A percentile compares a stretch with the other conserved stretches of the same genome.
phyloP scores from a whole-genome alignment of 2,888 invertebrate genomes.

The Lissocephala sabroskyi region DNA sequence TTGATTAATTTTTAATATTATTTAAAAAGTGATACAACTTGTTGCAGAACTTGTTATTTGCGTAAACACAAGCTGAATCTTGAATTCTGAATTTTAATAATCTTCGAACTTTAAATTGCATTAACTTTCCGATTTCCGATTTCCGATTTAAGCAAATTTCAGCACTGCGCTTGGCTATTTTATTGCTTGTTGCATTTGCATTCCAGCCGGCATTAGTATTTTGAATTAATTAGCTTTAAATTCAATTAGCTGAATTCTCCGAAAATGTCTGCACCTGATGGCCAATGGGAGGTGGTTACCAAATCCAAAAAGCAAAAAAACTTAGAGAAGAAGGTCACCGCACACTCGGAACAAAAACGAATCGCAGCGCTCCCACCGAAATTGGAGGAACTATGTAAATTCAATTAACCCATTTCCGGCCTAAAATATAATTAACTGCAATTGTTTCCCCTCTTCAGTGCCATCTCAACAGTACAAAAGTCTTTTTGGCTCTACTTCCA shows the following conservation, averaged over 20 bases:
- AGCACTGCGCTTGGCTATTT: too few relatives aligned
- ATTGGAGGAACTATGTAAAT: constrained; percentile 83
- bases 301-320: constrained; percentile 77
- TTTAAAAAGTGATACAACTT: too few relatives aligned
- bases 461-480: constrained; percentile 80
- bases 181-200: background rate
- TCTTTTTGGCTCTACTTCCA: constrained; percentile 69
- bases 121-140: too few relatives aligned
- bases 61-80: too few relatives aligned
- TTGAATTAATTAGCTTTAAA: background rate
- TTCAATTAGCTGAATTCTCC: background rate
- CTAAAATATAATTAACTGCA: background rate
- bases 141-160: too few relatives aligned
- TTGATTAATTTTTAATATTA: too few relatives aligned
- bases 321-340: constrained; percentile 72
- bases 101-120: too few relatives aligned
- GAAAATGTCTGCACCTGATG: background rate
- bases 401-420: too few relatives aligned
- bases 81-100: too few relatives aligned
- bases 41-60: too few relatives aligned
- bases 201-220: background rate
- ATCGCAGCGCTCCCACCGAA: constrained; percentile 77
- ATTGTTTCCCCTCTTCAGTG: constrained; percentile 73
- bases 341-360: constrained; percentile 74
- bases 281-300: constrained; percentile 81